Conservation (phyloP, 2,113 vertebrate species). For the Gymnocephalus cernua region DNA sequence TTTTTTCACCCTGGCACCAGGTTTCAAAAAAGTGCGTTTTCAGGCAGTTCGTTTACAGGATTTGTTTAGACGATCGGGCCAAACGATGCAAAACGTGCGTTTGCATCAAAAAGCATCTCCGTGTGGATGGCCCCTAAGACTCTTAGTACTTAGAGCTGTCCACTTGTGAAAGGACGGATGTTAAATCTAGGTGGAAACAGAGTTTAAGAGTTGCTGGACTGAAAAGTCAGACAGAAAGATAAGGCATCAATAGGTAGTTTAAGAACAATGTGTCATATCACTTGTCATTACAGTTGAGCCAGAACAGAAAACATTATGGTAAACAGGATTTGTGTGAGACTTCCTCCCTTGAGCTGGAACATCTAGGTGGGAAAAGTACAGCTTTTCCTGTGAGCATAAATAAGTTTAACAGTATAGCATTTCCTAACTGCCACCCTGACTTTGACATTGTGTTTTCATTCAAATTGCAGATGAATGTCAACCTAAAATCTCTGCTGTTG, state of each 20-base stretch:
- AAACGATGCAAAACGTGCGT: no score
- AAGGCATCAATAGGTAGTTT: neutral
- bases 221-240: neutral
- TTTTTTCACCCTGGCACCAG: no score
- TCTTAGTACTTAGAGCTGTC: no score
- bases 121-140: no score
- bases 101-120: no score
- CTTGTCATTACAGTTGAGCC: neutral
- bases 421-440: neutral
- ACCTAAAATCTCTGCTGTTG: neutral
- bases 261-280: neutral
- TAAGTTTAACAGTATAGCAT: slow-evolving; percentile 11
- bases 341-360: slow-evolving; percentile 42
- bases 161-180: no score
- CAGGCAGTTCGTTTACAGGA: no score
- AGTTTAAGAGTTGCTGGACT: neutral
- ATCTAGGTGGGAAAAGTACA: neutral
- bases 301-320: slow-evolving; percentile 21
- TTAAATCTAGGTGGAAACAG: no score
- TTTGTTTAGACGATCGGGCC: no score
- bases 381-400: slow-evolving; percentile 46
- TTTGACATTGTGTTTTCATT: neutral
- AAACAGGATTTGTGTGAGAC: slow-evolving; percentile 54
- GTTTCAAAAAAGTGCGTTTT: no score
- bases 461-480: neutral